Base-by-base conservation (phyloP, 2,797 vertebrate species). In the Helicolenus hilgendorfi region DNA sequence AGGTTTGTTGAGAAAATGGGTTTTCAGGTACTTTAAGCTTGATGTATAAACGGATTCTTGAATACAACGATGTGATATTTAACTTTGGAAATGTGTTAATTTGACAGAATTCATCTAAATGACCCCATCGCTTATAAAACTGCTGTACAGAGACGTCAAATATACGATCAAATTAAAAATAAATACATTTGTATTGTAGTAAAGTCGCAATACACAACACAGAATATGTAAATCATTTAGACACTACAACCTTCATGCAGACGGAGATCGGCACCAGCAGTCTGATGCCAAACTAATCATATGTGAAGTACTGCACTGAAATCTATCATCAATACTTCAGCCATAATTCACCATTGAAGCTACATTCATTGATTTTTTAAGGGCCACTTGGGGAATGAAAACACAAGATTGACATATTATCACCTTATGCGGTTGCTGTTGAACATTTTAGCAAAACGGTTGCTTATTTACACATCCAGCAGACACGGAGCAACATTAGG, bases 291-390 rank as follows among this genome's bases (percentile, higher is more conserved):
- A 33, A 72, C 18, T 35, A 36, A 49, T 72, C 53, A 67, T 10
- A 77, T 53, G 27, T 71, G 60, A 84, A 84, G 33, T 3, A 70
- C 31, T 75, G 64, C 79, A 49, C 10, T 72, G 33, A 75, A 53
- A 64, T 53, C 22, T 38, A 22, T 24, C 24, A 75, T 84, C 55
- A 63, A 10, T 33, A 55, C 22, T 80, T 41, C 14, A 55, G 24
- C 7, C 20, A 45, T 29, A 14, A 11, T 7, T 74, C 22, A 49
- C 26, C 6, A 20, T 79, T 70, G 49, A 88, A 81, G 18, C 58
- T 24, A 49, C 29, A 55, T 81, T 27, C 5, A 84, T 73, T 67
- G 77, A 70, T 80, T 81, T 77, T 49, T 18, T 35, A 2, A 7
- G 41, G 26, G 2, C 18, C 65, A 18, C 65, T 53, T 24, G 24